Conservation (phyloP, 2,888 invertebrate genomes). For the Bimastos eiseni region DNA sequence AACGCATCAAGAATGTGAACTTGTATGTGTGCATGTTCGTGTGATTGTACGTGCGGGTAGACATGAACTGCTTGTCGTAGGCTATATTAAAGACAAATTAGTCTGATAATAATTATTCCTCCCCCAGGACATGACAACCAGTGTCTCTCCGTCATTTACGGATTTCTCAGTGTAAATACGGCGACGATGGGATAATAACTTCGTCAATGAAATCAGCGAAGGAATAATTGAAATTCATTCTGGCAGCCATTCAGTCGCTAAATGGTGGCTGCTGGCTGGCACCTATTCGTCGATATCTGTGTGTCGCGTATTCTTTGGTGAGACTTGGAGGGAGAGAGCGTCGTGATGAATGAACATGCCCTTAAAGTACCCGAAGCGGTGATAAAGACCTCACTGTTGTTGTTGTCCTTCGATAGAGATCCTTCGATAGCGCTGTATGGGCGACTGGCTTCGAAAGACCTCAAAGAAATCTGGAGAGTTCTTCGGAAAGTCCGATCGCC, state of each 20-base stretch:
- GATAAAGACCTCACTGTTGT: not conserved
- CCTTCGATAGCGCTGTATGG: no score
- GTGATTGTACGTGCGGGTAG: not conserved
- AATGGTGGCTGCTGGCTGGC: not conserved
- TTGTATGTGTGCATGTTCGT: not conserved
- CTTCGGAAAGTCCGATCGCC: not conserved
- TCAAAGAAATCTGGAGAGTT: not conserved
- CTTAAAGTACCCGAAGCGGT: not conserved
- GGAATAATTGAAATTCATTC: not conserved
- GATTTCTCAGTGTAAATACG: not conserved
- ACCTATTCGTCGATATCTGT: not conserved
- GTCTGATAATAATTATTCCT: not conserved
- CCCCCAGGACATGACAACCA: not conserved
- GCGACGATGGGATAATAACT: conserved; percentile 6
- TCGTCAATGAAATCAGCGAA: not conserved
- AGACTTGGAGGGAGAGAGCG: not conserved
- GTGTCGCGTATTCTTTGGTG: not conserved
- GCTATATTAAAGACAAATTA: conserved; percentile 3
- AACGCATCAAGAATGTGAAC: not conserved
- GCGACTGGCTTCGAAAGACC: not conserved
- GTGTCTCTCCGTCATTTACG: not conserved
- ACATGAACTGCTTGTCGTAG: not conserved
- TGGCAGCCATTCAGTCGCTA: not conserved
- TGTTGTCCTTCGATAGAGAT: not conserved
- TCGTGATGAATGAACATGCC: not conserved